Evolutionary conservation across 2,888 invertebrate genomes (phyloP).

Genomic region (Eupithecia abbreviata): DNA sequence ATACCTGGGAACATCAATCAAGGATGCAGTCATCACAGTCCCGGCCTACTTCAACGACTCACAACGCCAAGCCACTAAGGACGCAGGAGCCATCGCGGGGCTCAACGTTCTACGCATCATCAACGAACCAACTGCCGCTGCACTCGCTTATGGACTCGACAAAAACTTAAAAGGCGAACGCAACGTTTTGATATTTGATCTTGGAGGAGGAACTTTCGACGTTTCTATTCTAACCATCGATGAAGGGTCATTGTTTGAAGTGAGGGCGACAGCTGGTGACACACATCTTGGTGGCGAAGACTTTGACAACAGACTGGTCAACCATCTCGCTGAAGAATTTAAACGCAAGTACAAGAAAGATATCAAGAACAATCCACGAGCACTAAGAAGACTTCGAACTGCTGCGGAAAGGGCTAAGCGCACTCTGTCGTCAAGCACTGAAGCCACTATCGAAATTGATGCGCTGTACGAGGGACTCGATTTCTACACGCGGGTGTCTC

Average conservation of each 20-base stretch:
- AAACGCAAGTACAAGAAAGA: constrained; percentile 89
- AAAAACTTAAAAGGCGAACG: constrained; percentile 86
- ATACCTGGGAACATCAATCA: constrained; percentile 86
- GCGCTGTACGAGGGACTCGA: constrained; percentile 89
- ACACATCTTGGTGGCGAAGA: constrained; percentile 93
- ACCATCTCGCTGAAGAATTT: constrained; percentile 88
- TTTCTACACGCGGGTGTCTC: constrained; percentile 86
- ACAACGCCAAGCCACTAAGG: constrained; percentile 91
- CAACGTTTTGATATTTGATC: constrained; percentile 86
- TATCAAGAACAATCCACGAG: constrained; percentile 85
- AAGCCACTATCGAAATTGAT: constrained; percentile 90
- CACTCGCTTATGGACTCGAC: constrained; percentile 88
- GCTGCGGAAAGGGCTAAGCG: constrained; percentile 91
- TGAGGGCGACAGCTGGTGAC: constrained; percentile 92
- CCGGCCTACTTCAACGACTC: constrained; percentile 92
- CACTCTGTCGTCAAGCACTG: constrained; percentile 89
- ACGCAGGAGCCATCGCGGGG: constrained; percentile 90
- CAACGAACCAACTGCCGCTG: constrained; percentile 91
- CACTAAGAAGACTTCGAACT: constrained; percentile 87
- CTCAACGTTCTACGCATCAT: constrained; percentile 92
- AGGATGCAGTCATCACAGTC: constrained; percentile 91
- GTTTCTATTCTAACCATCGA: constrained; percentile 93
- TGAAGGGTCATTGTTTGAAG: constrained; percentile 89
- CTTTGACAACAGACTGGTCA: constrained; percentile 86
- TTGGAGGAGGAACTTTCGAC: constrained; percentile 89